Base-by-base conservation (phyloP, 2,797 vertebrate species). In the Dryobates pubescens region DNA sequence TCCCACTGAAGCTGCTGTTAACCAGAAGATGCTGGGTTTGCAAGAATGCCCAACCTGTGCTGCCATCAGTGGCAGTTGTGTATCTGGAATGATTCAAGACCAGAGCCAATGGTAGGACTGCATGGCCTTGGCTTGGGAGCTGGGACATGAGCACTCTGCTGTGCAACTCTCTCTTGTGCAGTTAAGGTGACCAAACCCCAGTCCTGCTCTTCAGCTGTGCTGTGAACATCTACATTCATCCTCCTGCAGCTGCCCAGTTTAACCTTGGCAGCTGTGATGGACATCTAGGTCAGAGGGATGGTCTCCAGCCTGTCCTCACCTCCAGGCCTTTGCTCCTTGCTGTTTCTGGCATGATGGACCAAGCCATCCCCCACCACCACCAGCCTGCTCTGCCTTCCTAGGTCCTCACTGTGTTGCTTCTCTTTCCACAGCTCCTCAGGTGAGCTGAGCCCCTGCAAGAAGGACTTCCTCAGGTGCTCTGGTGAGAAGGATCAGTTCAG, bases 21-120 rank as follows among this genome's bases (percentile, higher is more conserved):
- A 63, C 12, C 30, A 65, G 45, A 49, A 49, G 2, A 17, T 30
- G 79, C 70, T 88, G 91, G 83, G 72, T 81, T 86, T 43, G 53
- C 80, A 73, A 36, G 71, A 76, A 70, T 34, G 57, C 63, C 36
- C 54, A 92, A 63, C 29, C 53, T 73, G 61, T 57, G 82, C 85
- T 93, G 91, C 1, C 72, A 15, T 47, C 79, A 34, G 63, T 83
- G 79, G 72, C 76, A 95, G 49, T 0, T 80, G 56, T 36, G 63
- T 51, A 38, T 89, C 51, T 83, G 87, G 30, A 32, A 53, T 54
- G 87, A 89, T 88, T 64, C 76, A 93, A 84, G 63, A 81, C 29
- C 65, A 41, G 51, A 56, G 64, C 62, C 56, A 38, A 5, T 3
- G 47, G 18, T 17, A 43, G 2, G 67, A 29, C 49, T 34, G 67